phyloP scores from a whole-genome alignment of 2,888 invertebrate species.

The Amphipyra tragopoginis region DNA sequence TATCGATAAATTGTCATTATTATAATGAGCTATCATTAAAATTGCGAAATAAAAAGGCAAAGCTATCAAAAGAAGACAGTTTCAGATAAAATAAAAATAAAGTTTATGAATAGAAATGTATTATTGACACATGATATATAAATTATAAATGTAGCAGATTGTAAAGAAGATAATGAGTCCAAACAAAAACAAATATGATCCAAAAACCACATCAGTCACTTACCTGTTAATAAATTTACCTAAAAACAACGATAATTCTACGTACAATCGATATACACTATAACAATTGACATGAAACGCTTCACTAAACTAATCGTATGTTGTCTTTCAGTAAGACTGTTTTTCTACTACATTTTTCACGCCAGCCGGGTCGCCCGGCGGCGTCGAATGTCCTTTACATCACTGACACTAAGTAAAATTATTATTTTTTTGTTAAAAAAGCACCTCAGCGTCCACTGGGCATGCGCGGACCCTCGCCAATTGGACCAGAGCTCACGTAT shows the following conservation, averaged over 20 bases:
- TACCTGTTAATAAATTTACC: constrained; percentile 67
- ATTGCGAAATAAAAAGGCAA: neutral
- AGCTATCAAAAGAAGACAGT: neutral
- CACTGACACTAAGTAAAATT: constrained; percentile 79
- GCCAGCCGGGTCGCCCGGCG: constrained; percentile 81
- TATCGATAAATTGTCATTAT: neutral
- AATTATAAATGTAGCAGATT: neutral
- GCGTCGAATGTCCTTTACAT: constrained; percentile 75
- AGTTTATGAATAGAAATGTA: constrained; percentile 9
- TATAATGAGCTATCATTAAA: neutral
- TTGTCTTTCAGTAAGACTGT: constrained; percentile 61
- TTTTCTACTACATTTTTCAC: constrained; percentile 69
- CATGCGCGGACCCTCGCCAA: constrained; percentile 84
- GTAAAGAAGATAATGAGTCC: neutral
- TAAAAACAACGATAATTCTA: constrained; percentile 70
- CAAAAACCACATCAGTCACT: constrained; percentile 42
- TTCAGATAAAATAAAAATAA: neutral
- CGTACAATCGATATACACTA: constrained; percentile 74
- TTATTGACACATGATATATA: neutral
- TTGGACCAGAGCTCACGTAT: constrained; percentile 77
- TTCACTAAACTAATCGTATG: constrained; percentile 68
- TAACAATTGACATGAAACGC: constrained; percentile 83
- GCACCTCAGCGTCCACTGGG: constrained; percentile 63
- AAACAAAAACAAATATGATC: constrained; percentile 38
- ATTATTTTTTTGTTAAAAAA: constrained; percentile 72